Conservation (phyloP, 2,113 vertebrate genomes). For the Otus sunia region DNA sequence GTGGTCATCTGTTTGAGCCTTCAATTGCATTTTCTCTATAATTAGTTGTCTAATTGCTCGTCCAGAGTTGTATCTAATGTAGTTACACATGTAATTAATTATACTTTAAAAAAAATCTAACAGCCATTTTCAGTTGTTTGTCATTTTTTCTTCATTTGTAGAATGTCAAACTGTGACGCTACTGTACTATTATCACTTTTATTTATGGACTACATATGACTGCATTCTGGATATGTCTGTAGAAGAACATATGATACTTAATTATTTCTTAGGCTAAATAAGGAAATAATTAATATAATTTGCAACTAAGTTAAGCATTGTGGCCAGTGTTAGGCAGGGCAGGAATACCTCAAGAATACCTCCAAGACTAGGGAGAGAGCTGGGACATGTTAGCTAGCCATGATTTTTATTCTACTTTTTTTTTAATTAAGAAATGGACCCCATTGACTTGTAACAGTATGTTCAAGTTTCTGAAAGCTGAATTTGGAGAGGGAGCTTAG, state of each 20-base stretch:
- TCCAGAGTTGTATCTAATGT: not conserved
- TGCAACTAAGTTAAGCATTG: not conserved
- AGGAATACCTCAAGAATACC: not conserved
- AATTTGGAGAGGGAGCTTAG: not conserved
- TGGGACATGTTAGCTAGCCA: not conserved
- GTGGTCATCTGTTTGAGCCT: not conserved
- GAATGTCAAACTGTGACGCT: not conserved
- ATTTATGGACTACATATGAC: not conserved
- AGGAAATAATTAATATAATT: not conserved
- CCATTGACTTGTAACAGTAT: not conserved
- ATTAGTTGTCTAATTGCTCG: conserved; percentile 30
- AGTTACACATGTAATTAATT: conserved; percentile 11
- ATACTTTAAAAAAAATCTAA: not conserved
- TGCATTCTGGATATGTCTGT: not conserved
- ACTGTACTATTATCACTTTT: not conserved
- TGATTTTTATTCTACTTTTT: not conserved
- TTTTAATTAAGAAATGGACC: not conserved
- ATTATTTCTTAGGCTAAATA: not conserved
- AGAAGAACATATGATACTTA: not conserved
- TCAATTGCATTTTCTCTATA: not conserved
- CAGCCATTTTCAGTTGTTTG: not conserved
- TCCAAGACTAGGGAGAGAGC: not conserved
- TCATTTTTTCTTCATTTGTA: not conserved
- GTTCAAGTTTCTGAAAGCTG: not conserved
- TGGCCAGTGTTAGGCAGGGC: not conserved